A percentile compares a stretch with the other conserved stretches of the same genome.
phyloP scores from a whole-genome alignment of 2,888 invertebrate genomes.

The Callyntrura guangdongensis region DNA sequence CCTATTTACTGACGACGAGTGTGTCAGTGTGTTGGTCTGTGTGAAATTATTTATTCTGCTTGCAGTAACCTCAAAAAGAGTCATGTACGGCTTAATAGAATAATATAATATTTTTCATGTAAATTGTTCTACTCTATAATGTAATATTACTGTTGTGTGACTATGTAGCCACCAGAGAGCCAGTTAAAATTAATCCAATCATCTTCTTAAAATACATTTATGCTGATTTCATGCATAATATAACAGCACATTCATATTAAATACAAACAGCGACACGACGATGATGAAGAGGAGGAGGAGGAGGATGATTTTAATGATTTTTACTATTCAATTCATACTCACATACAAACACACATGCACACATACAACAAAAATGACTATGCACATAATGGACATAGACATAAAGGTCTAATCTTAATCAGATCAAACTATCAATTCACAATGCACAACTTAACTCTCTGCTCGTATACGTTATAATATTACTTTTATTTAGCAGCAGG shows the following conservation, averaged over 20 bases:
- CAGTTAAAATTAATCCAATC: conserved; percentile 35
- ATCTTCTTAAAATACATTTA: conserved; percentile 34
- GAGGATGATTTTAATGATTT: neutral
- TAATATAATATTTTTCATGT: conserved; percentile 2
- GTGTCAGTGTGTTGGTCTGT: too few relatives aligned
- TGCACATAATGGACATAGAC: neutral
- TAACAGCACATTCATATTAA: neutral
- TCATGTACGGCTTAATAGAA: neutral
- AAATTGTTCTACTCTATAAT: too few relatives aligned
- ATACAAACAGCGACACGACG: neutral
- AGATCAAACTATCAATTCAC: conserved; percentile 35
- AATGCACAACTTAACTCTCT: neutral
- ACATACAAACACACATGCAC: neutral
- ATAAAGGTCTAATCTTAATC: conserved; percentile 28
- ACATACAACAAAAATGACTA: neutral
- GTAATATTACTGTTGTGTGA: neutral
- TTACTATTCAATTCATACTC: neutral
- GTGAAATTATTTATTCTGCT: too few relatives aligned
- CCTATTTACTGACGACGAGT: too few relatives aligned
- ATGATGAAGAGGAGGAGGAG: neutral
- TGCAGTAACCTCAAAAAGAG: neutral
- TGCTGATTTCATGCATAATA: conserved; percentile 31
- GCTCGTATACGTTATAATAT: neutral
- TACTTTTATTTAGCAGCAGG: neutral
- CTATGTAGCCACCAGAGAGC: neutral